phyloP scores from a whole-genome alignment of 2,797 vertebrate species.

The Nannoperca obscura region DNA sequence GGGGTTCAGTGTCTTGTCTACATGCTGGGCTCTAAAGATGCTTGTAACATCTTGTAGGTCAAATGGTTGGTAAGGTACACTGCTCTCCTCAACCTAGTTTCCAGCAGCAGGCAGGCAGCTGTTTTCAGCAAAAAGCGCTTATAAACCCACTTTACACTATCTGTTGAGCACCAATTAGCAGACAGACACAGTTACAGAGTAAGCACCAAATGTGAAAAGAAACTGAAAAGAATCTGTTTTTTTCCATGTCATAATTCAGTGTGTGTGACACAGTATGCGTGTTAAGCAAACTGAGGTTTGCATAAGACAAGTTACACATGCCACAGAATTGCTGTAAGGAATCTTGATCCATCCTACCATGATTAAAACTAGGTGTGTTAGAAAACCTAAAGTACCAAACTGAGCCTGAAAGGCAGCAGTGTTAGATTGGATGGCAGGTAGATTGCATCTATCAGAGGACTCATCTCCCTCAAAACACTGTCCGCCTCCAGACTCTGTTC shows the following conservation, averaged over 20 bases:
- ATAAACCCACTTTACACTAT: neutral
- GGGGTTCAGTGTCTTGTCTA: too few relatives aligned
- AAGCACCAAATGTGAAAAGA: constrained; percentile 2
- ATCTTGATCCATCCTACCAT: constrained; percentile 1
- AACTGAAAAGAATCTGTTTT: neutral
- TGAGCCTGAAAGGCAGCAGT: constrained; percentile 31
- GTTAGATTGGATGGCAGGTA: constrained; percentile 58
- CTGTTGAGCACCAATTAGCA: too few relatives aligned
- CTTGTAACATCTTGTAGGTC: neutral
- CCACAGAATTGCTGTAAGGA: neutral
- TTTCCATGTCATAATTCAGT: constrained; percentile 20
- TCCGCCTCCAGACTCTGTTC: constrained; percentile 45
- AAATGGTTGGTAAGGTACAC: too few relatives aligned
- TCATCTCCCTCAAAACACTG: constrained; percentile 65
- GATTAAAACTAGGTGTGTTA: constrained; percentile 46
- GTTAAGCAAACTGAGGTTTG: constrained; percentile 44
- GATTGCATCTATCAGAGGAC: constrained; percentile 72
- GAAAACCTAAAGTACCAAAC: constrained; percentile 18
- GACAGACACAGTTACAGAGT: neutral
- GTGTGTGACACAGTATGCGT: neutral
- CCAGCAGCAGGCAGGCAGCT: neutral
- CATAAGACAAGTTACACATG: constrained; percentile 19
- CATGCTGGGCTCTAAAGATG: neutral
- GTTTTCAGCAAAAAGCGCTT: neutral
- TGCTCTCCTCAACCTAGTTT: neutral